Evolutionary conservation across 2,888 invertebrate genomes (phyloP).

Genomic region (Agrochola lota): DNA sequence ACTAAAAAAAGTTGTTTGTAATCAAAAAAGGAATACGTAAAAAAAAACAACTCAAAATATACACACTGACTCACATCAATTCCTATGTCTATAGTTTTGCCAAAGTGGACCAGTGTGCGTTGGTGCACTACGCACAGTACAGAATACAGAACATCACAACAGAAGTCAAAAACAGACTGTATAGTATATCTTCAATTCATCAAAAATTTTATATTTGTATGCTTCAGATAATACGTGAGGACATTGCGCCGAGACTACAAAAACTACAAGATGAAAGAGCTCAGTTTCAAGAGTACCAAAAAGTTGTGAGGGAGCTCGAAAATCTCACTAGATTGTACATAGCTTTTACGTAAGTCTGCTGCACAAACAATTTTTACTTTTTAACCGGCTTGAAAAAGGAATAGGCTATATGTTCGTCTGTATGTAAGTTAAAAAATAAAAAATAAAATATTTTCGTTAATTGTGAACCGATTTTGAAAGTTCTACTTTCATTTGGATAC

Average conservation of each 20-base stretch:
- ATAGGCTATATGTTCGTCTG: too few species aligned
- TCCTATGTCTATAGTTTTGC: too few species aligned
- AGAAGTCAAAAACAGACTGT: neutral
- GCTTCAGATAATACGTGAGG: constrained; percentile 93
- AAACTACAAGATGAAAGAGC: constrained; percentile 96
- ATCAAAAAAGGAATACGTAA: too few species aligned
- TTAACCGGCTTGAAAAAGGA: too few species aligned
- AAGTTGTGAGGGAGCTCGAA: constrained; percentile 95
- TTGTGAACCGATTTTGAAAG: too few species aligned
- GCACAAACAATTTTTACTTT: neutral
- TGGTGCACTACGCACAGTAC: neutral
- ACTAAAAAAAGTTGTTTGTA: too few species aligned
- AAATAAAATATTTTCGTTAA: too few species aligned
- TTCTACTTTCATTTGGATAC: too few species aligned
- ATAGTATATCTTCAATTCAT: neutral
- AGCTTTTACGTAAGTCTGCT: constrained; percentile 92
- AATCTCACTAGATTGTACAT: constrained; percentile 93
- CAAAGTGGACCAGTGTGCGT: too few species aligned
- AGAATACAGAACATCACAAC: neutral
- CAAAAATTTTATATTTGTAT: neutral
- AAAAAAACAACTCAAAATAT: too few species aligned
- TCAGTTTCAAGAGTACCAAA: constrained; percentile 96
- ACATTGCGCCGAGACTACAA: constrained; percentile 96
- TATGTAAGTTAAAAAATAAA: too few species aligned
- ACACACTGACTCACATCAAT: too few species aligned